Evolutionary conservation across 2,113 vertebrate species (phyloP).

Genomic region (Labrus mixtus): DNA sequence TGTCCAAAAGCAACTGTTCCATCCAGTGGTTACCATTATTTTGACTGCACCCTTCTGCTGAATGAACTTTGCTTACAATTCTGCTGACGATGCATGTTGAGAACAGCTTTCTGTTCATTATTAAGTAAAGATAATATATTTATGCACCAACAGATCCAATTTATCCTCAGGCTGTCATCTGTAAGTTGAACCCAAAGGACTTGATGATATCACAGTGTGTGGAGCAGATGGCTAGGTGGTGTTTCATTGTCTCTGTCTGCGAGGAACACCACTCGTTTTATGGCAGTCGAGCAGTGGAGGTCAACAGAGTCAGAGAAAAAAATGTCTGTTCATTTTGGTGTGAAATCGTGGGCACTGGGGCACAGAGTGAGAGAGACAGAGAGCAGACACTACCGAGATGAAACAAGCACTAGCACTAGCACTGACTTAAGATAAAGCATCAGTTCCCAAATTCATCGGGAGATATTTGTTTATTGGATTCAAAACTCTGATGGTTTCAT

Average conservation of each 20-base stretch:
- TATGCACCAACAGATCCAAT: slow-evolving; percentile 30
- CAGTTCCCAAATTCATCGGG: too few species aligned
- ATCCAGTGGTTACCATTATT: neutral
- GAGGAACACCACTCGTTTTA: neutral
- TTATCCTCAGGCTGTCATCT: slow-evolving; percentile 27
- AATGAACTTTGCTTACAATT: slow-evolving; percentile 1
- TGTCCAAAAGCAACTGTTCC: slow-evolving; percentile 9
- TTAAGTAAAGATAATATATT: slow-evolving; percentile 30
- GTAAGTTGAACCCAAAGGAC: slow-evolving; percentile 25
- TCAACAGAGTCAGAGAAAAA: slow-evolving; percentile 18
- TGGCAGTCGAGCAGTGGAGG: slow-evolving; percentile 4
- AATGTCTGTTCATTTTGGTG: slow-evolving; percentile 9
- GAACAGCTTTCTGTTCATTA: slow-evolving; percentile 14
- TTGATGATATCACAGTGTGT: slow-evolving; percentile 1
- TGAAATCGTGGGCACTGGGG: slow-evolving; percentile 9
- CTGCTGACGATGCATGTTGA: slow-evolving; percentile 34
- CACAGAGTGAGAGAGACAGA: neutral
- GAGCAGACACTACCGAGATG: neutral
- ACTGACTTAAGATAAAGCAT: too few species aligned
- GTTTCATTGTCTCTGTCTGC: neutral
- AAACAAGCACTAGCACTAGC: too few species aligned
- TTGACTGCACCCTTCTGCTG: neutral
- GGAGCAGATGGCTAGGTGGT: slow-evolving; percentile 22
- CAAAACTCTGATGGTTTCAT: too few species aligned
- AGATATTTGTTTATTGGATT: too few species aligned